A percentile compares a stretch with the other conserved stretches of the same genome.
phyloP scores from a whole-genome alignment of 37 sponge, comb jelly and placozoan species.

The Cliona cf. orientalis region DNA sequence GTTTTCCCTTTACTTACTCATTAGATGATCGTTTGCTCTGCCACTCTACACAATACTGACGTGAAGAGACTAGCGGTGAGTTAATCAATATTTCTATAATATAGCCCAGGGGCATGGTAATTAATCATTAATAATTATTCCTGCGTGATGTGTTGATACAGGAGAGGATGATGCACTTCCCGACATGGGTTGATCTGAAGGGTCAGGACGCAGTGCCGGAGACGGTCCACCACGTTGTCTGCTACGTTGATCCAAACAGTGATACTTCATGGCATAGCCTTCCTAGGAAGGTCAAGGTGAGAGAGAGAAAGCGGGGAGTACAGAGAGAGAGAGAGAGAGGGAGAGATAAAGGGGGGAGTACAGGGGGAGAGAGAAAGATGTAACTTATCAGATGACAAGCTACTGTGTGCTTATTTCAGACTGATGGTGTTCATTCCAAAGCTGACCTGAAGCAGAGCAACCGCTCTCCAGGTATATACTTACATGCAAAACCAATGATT shows the following conservation, averaged over 20 bases:
- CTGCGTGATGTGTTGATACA: too few relatives aligned
- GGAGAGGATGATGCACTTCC: constrained; percentile 93
- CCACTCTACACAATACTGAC: constrained; percentile 91
- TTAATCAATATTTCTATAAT: background rate
- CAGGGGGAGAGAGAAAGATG: background rate
- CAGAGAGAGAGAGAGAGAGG: background rate
- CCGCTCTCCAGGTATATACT: constrained; percentile 12
- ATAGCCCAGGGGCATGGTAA: background rate
- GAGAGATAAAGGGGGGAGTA: background rate
- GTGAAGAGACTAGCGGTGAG: constrained; percentile 93
- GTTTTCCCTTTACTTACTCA: too few relatives aligned
- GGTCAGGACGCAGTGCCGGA: constrained; percentile 95
- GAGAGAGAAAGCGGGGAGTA: background rate
- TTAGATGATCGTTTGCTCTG: constrained; percentile 99
- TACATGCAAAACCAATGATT: background rate
- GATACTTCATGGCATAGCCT: constrained; percentile 87
- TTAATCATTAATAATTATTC: constrained; percentile 8
- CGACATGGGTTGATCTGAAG: constrained; percentile 98
- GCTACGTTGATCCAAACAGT: constrained; percentile 78
- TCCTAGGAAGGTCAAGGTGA: constrained; percentile 24
- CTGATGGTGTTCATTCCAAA: constrained; percentile 85
- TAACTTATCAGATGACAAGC: background rate
- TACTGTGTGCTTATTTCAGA: constrained; percentile 39
- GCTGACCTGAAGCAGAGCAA: constrained; percentile 52
- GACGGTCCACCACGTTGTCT: constrained; percentile 93